Conservation (phyloP, 2,888 invertebrate species). For the Andrena haemorrhoa region DNA sequence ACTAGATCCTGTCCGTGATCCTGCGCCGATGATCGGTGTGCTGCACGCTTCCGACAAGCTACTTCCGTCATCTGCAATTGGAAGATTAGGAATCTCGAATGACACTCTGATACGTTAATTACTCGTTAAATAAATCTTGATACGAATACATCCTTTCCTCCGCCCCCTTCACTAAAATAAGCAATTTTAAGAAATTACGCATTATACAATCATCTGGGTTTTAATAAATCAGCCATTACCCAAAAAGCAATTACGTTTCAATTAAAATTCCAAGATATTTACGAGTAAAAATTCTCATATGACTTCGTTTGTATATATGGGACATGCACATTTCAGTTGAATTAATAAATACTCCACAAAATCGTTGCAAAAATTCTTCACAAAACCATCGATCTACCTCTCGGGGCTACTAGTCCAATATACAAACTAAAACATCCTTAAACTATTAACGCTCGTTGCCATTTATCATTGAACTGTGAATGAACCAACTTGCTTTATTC, state of each 20-base stretch:
- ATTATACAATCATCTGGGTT: too few species aligned
- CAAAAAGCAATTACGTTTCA: neutral
- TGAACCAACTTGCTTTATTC: slow-evolving; percentile 34
- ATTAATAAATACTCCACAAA: neutral
- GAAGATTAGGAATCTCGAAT: neutral
- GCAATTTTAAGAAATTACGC: too few species aligned
- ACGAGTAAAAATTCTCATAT: too few species aligned
- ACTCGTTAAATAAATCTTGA: neutral
- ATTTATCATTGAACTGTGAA: neutral
- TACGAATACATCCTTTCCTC: too few species aligned
- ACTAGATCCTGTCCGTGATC: slow-evolving; percentile 78
- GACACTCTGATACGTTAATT: neutral
- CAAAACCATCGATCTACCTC: too few species aligned
- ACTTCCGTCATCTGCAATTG: slow-evolving; percentile 82
- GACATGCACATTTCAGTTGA: too few species aligned
- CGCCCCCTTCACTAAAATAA: too few species aligned
- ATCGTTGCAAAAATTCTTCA: neutral
- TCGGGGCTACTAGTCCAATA: too few species aligned
- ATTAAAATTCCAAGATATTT: neutral
- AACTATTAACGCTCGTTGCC: neutral
- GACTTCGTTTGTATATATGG: too few species aligned
- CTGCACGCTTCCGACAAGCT: slow-evolving; percentile 84
- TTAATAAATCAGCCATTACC: too few species aligned
- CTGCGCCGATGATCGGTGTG: slow-evolving; percentile 83
- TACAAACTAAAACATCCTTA: neutral